Evolutionary conservation across 1,140 invertebrate species (phyloP), one percentile per base, ranked within the genome.

Genomic region (Tribolium castaneum): DNA sequence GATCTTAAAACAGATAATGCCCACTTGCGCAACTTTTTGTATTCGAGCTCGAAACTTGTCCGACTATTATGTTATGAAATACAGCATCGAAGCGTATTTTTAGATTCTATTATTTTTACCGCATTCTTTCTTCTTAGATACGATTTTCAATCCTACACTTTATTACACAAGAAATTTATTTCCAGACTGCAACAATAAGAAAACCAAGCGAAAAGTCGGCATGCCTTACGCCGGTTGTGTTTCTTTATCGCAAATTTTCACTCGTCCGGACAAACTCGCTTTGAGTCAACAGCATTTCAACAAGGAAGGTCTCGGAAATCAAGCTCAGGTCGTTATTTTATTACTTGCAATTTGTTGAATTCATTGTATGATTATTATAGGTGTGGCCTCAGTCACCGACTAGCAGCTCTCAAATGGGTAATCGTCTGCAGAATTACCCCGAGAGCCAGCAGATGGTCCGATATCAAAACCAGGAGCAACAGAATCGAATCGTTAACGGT

Each of bases 201-300:
- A 89, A 83, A 93, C 92, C 85, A 92, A 91, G 87, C 89, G 91
- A 86, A 92, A 92, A 87, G 86, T 91, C 73, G 85, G 86, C 22
- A 87, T 88, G 39, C 88, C 89, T 81, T 88, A 90, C 80, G 86
- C 90, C 34, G 89, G 88, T 35, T 91, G 90, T 62, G 90, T 91
- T 72, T 91, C 90, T 70, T 90, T 92, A 13, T 92, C 91, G 30
- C 92, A 92, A 86, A 87, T 93, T 77, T 87, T 92, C 85, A 90
- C 91, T 39, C 92, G 92, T 82, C 88, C 90, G 72, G 92, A 93
- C 80, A 86, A 85, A 85, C 84, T 86, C 82, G 86, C 70, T 82
- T 87, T 79, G 83, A 78, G 80, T 70, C 84, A 45, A 45, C 39
- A 84, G 85, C 87, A 73, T 83, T 86, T 85, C 85, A 87, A 71